These are phyloP conservation scores for Scomberomorus guttatus DNA, from an alignment of 2,797 vertebrate genomes.

Conservation along the genomic window DNA sequence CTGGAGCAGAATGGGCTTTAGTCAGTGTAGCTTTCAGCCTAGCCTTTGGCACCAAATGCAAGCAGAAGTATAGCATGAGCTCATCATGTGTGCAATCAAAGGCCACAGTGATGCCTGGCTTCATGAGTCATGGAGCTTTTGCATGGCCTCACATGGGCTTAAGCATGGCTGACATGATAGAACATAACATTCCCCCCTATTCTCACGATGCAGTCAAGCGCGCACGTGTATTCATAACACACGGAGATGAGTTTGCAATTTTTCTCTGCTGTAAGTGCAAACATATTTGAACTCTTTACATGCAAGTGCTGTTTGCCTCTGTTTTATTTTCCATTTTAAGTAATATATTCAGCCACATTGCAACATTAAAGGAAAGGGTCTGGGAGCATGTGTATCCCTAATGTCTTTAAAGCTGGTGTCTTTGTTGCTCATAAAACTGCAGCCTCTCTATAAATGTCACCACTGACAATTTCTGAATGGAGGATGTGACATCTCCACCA, in stretches of 20 bases:
- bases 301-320: neutral
- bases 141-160: conserved; percentile 36
- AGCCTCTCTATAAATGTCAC: conserved; percentile 55
- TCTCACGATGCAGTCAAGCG: neutral
- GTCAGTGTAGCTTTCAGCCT: conserved; percentile 34
- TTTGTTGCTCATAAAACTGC: conserved; percentile 25
- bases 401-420: conserved; percentile 32
- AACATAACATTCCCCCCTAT: conserved; percentile 8
- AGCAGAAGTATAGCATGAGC: conserved; percentile 46
- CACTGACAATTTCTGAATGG: conserved; percentile 38
- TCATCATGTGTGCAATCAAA: conserved; percentile 45
- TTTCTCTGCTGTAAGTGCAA: neutral
- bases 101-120: conserved; percentile 14
- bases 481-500: conserved; percentile 38
- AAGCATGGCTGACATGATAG: conserved; percentile 25
- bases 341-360: neutral
- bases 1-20: conserved; percentile 46
- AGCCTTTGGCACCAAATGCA: conserved; percentile 22
- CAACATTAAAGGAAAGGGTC: conserved; percentile 19
- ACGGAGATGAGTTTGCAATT: conserved; percentile 1
- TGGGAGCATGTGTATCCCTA: conserved; percentile 27
- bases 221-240: neutral
- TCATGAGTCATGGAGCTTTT: conserved; percentile 49
- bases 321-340: neutral
- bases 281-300: neutral